Base-by-base conservation (phyloP, 1,140 invertebrate genomes). In the Nasonia vitripennis region DNA sequence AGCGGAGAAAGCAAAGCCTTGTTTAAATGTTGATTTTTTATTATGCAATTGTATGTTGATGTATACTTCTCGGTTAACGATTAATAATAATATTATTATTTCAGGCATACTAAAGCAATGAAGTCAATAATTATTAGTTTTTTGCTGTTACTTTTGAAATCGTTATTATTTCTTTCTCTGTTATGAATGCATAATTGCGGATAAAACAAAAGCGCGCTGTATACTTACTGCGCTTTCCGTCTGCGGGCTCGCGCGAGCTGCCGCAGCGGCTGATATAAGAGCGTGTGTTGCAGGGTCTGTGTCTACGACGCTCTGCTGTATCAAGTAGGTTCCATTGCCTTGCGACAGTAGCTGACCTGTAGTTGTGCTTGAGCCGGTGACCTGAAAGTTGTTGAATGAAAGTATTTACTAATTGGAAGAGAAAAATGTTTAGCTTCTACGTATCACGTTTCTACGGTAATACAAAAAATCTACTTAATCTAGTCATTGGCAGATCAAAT, bases 181-280 rank as follows among this genome's bases (percentile, higher is more conserved):
- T 71, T 5, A 71, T 37, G 37, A 2, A 41, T 81, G 9, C 27
- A 48, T 1, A 41, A 4, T 71, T n/a, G 20, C 55, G 5, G 17
- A 1, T 20, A 62, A 6, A 62, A 51, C 17, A 31, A 62, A 68
- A 37, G 14, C 6, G 37, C n/a, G 17, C 37, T 11, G 41, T 10
- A 55, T 87, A 93, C 93, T 91, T 90, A 94, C 93, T 83, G 94
- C 94, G 83, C 93, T 94, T 89, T 96, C 96, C 73, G 96, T 96
- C 89, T 97, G 96, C 23, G 96, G 96, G 89, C 96, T 97, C 2
- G 95, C 94, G 74, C 96, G 94, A 48, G 95, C 95, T 48, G 95
- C 94, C 23, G 94, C 90, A 5, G 92, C 89, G 55, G 94, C 95
- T 12, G 95, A 93, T 90, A 95, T 94, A 31, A 95, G 93, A 3